Evolutionary conservation across 2,888 invertebrate genomes (phyloP).

Genomic region (Drosophila demipolita): DNA sequence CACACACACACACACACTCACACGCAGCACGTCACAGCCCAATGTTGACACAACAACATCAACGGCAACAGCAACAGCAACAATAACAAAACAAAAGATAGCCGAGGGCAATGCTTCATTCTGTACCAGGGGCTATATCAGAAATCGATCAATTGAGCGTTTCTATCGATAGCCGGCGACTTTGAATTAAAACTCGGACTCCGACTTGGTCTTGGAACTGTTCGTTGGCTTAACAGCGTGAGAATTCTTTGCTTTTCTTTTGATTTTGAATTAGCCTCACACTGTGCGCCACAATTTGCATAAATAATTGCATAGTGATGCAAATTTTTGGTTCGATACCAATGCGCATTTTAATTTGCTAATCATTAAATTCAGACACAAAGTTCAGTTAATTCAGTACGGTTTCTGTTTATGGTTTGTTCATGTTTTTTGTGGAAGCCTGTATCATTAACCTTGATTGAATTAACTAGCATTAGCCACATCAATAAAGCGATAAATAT

Average conservation of each 20-base stretch:
- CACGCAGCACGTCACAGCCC: conserved; percentile 4
- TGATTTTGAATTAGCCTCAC: conserved; percentile 22
- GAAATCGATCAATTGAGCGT: conserved; percentile 69
- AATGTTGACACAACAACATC: conserved; percentile 51
- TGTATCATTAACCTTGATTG: conserved; percentile 63
- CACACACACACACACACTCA: neutral
- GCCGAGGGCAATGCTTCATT: conserved; percentile 44
- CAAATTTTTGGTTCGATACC: conserved; percentile 57
- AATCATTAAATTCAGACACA: conserved; percentile 65
- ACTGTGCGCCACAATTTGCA: conserved; percentile 60
- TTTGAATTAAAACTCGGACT: conserved; percentile 20
- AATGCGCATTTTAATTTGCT: conserved; percentile 37
- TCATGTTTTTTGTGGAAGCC: conserved; percentile 23
- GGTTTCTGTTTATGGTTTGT: conserved; percentile 21
- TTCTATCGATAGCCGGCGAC: conserved; percentile 42
- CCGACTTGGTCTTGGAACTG: conserved; percentile 11
- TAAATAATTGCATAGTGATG: conserved; percentile 75
- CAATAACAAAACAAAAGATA: conserved; percentile 16
- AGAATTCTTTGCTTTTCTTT: conserved; percentile 25
- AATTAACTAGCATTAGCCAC: conserved; percentile 37
- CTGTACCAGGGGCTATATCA: conserved; percentile 23
- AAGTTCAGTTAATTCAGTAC: conserved; percentile 25
- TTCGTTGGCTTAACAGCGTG: conserved; percentile 22
- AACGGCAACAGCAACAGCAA: conserved; percentile 5
- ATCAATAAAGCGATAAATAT: conserved; percentile 40